phyloP scores from a whole-genome alignment of 1,140 invertebrate species.

The Zaprionus ghesquierei region DNA sequence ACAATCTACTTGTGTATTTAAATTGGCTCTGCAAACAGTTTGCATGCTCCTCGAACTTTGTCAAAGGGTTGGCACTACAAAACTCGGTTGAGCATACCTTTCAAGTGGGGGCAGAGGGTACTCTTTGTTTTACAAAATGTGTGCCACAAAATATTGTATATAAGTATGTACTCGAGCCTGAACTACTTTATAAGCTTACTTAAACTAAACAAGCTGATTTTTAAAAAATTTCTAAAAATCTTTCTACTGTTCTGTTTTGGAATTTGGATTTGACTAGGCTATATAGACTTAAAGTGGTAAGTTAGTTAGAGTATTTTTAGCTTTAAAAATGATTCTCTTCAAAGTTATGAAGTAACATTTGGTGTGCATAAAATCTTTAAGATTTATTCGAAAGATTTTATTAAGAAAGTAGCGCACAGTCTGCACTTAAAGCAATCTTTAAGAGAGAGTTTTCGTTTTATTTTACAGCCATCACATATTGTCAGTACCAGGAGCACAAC shows the following conservation, averaged over 20 bases:
- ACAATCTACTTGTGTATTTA: background rate
- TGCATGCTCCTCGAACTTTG: background rate
- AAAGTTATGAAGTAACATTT: background rate
- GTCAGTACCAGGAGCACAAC: constrained; percentile 56
- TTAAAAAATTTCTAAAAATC: too few relatives aligned
- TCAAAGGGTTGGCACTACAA: background rate
- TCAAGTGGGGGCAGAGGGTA: background rate
- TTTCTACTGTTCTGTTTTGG: too few relatives aligned
- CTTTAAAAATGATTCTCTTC: background rate
- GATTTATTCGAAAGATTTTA: too few relatives aligned
- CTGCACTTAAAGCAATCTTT: background rate
- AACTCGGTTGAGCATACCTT: background rate
- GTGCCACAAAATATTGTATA: background rate
- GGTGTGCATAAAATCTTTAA: background rate
- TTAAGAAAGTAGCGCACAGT: background rate
- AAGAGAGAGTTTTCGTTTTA: background rate
- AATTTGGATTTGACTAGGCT: too few relatives aligned
- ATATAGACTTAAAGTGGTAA: too few relatives aligned
- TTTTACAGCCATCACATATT: constrained; percentile 39
- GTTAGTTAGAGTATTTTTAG: too few relatives aligned
- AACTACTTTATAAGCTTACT: background rate
- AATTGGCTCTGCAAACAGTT: background rate
- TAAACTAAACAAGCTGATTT: too few relatives aligned
- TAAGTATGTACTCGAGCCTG: background rate
- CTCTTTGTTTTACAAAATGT: too few relatives aligned